A percentile compares a stretch with the other conserved stretches of the same genome.
Conservation (phyloP, 2,113 vertebrate species). For the Corythaixoides concolor region DNA sequence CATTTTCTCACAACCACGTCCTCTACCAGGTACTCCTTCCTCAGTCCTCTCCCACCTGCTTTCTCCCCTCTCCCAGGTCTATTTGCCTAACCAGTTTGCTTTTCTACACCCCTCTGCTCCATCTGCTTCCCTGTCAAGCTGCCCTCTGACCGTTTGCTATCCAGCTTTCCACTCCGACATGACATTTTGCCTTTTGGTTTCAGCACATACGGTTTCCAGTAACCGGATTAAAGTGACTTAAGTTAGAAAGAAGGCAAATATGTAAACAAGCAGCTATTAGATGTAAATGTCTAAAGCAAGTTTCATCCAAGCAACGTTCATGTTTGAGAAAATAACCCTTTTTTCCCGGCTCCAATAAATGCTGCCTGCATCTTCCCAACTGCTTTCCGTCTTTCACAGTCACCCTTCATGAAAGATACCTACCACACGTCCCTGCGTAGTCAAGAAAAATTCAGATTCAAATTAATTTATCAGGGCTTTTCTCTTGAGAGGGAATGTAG, state of each 20-base stretch:
- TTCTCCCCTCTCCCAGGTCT: too few species aligned
- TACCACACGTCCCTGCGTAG: background rate
- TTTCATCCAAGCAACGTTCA: background rate
- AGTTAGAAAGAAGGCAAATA: slow-evolving; percentile 14
- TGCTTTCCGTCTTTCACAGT: background rate
- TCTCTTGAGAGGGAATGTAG: slow-evolving; percentile 1
- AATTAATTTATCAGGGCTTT: slow-evolving; percentile 4
- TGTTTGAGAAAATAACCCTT: background rate
- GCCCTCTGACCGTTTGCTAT: background rate
- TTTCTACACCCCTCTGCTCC: background rate
- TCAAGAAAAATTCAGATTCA: background rate
- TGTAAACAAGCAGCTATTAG: slow-evolving; percentile 13
- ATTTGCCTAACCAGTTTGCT: background rate
- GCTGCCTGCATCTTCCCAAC: background rate
- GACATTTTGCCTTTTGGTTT: background rate
- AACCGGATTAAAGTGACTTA: background rate
- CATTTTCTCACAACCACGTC: background rate
- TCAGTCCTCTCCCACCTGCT: background rate
- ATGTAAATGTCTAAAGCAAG: background rate
- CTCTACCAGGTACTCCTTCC: background rate
- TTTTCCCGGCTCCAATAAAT: background rate
- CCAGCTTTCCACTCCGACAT: background rate
- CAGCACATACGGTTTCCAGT: background rate
- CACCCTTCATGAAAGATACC: background rate
- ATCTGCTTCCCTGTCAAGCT: background rate